phyloP scores from a whole-genome alignment of 2,113 vertebrate genomes.

The Hystrix cristata region DNA sequence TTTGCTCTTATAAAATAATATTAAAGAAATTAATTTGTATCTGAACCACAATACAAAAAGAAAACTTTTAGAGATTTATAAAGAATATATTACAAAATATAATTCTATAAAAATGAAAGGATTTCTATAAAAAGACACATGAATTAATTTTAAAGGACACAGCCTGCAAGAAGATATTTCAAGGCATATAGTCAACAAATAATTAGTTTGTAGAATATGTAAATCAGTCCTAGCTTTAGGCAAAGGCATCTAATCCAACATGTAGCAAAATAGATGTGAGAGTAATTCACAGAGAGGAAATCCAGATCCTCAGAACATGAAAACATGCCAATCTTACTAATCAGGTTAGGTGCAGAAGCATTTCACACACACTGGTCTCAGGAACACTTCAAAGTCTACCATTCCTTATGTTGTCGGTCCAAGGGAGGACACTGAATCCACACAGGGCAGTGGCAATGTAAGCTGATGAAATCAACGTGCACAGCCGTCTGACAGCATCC shows the following conservation, averaged over 20 bases:
- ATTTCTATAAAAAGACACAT: not conserved
- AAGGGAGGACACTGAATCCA: not conserved
- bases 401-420: not conserved
- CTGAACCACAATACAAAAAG: not conserved
- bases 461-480: not conserved
- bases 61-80: not conserved
- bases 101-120: not conserved
- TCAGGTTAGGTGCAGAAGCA: not conserved
- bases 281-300: not conserved
- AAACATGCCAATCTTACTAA: not conserved
- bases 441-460: not conserved
- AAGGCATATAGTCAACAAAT: not conserved
- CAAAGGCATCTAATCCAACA: not conserved
- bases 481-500: not conserved
- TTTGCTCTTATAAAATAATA: not conserved
- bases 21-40: not conserved
- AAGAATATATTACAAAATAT: not conserved
- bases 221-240: not conserved
- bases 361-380: not conserved
- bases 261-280: not conserved
- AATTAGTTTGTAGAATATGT: not conserved
- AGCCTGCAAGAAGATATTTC: not conserved
- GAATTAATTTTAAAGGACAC: not conserved
- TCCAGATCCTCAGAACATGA: not conserved
- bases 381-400: not conserved